phyloP scores from a whole-genome alignment of 2,113 vertebrate genomes.

The Cyprinodon brontotheroides region DNA sequence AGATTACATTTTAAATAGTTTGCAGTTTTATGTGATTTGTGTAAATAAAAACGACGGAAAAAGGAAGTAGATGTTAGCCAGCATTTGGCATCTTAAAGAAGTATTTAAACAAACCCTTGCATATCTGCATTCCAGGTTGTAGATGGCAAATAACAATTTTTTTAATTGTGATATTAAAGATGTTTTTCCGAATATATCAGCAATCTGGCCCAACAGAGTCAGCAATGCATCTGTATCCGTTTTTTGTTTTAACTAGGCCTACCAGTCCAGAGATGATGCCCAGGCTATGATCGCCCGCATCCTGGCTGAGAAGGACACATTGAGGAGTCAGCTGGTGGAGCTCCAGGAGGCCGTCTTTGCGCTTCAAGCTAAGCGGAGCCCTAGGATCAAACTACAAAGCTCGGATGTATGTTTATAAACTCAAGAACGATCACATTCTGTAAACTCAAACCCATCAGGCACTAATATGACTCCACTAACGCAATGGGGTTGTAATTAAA shows the following conservation, averaged over 20 bases:
- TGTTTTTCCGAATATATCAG: neutral
- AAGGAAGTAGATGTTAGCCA: neutral
- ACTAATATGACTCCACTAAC: neutral
- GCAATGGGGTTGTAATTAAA: slow-evolving; percentile 7
- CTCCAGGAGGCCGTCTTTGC: slow-evolving; percentile 79
- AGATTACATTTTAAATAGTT: neutral
- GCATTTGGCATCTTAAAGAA: accelerated
- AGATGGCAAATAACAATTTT: neutral
- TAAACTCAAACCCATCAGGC: neutral
- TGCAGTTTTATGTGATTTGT: neutral
- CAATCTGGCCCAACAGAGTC: neutral
- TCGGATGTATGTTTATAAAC: slow-evolving; percentile 35
- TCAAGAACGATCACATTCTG: accelerated
- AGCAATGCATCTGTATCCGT: neutral
- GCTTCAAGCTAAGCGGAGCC: slow-evolving; percentile 47
- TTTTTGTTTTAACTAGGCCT: slow-evolving; percentile 75
- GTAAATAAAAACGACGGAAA: neutral
- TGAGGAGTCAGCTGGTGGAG: slow-evolving; percentile 83
- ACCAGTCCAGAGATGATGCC: slow-evolving; percentile 81
- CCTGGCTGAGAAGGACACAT: slow-evolving; percentile 86
- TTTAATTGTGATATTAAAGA: neutral
- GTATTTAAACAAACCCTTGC: neutral
- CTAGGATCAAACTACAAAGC: neutral
- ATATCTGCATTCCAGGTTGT: neutral
- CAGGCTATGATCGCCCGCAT: slow-evolving; percentile 83